Base-by-base conservation (phyloP, 2,113 vertebrate species). In the Microcebus ravelobensis region DNA sequence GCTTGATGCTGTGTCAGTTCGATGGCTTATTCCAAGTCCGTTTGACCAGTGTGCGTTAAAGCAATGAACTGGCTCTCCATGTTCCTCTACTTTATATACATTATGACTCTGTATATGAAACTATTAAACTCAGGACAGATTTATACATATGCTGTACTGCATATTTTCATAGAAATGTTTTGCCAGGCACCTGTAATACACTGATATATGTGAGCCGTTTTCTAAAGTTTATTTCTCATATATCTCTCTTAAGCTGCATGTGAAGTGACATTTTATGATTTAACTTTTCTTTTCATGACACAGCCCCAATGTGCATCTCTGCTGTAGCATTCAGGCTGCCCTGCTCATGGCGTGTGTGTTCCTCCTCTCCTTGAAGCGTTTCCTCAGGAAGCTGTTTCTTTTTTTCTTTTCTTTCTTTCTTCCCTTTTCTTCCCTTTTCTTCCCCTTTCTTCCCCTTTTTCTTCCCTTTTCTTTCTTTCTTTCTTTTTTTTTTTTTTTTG, bases 281-380 rank as follows among this genome's bases (percentile, higher is more conserved):
- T 95, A 50, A 81, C 96, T 98, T 98, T 96, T 97, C 88, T 97
- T 98, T 98, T 96, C 95, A 74, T 89, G 97, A 93, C 92, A 94
- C 93, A 95, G 95, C 93, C 94, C 96, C 96, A 90, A 94, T 97
- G 93, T 67, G 83, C 93, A 83, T 84, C 92, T 97, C 94, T 48
- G 50, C 77, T 70, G 21, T 45, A 48, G 68, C 29, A 34, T 76
- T 80, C 48, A 36, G 77, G 59, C 50, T 68, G 76, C 52, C 74
- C 42, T 10, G 17, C 17, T 93, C 45, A 31, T 1, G 3, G 65
- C 23, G 7, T 1, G 4, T 67, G 36, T 77, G 27, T 59, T 84
- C 65, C 5, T 77, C 48, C 13, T 36, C 21, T 67, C 48, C 34
- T 83, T 57, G 79, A 81, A 71, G 52, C n/a, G 31, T 91, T 65